These are phyloP conservation scores for Orientallactaga bullata DNA, from an alignment of 2,113 vertebrate genomes.

Conservation along the genomic window DNA sequence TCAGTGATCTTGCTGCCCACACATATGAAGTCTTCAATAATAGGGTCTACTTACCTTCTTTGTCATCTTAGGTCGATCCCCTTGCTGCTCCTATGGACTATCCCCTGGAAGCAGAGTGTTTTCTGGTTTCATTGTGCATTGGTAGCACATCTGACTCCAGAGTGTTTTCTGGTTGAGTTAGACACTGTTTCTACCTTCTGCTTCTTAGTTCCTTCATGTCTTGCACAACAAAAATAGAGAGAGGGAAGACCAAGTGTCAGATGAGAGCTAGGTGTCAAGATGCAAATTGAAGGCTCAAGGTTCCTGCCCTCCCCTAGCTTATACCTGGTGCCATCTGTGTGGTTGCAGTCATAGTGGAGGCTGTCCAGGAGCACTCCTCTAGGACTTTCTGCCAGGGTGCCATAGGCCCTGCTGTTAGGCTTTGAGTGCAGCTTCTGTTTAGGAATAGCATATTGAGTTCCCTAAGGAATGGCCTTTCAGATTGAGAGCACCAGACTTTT, in stretches of 20 bases:
- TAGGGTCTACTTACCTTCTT: not conserved
- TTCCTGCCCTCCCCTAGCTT: not conserved
- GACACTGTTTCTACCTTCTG: not conserved
- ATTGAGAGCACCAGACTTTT: slow-evolving; percentile 31
- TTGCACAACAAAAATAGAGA: not conserved
- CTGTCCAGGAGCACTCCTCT: not conserved
- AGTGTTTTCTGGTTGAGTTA: slow-evolving; percentile 20
- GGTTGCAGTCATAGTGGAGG: not conserved
- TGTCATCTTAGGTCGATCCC: slow-evolving; percentile 21
- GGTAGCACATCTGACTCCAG: not conserved
- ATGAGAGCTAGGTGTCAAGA: not conserved
- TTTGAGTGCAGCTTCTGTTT: slow-evolving; percentile 16
- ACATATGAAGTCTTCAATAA: too few species aligned
- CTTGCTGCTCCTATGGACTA: not conserved
- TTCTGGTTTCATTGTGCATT: not conserved
- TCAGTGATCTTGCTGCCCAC: too few species aligned
- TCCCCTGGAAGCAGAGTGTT: slow-evolving; percentile 1
- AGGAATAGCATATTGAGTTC: not conserved
- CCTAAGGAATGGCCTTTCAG: slow-evolving; percentile 21
- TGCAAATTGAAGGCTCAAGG: not conserved
- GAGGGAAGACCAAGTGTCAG: not conserved
- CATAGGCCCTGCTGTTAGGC: not conserved
- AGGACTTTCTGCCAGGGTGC: not conserved
- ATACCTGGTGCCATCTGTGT: not conserved
- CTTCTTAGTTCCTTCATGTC: not conserved